Base-by-base conservation (phyloP, 2,113 vertebrate genomes). In the Scophthalmus maximus region DNA sequence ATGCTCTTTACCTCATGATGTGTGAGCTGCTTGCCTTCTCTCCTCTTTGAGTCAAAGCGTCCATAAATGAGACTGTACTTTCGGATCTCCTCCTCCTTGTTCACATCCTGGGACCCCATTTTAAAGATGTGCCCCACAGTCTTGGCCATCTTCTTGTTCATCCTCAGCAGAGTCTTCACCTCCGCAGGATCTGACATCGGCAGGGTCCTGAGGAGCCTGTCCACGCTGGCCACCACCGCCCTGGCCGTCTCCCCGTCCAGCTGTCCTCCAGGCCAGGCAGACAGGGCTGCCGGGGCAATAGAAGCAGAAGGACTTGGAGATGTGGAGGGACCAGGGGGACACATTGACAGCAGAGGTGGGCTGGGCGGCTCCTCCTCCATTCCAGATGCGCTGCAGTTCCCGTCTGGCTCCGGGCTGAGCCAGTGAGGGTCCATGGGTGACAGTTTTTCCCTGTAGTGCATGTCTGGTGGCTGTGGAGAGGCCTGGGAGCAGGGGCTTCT, bases 61-160 rank as follows among this genome's bases (percentile, higher is more conserved):
- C 97, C 97, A 0, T 98, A 98, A 85, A 98, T 98, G 22, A 96
- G 94, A 44, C 97, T 98, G 92, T 97, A 97, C 70, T 97, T 96
- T 11, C 96, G 93, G 88, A 97, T 97, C 90, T 98, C 97, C 60
- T 98, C 96, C 75, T 97, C 96, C 73, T 97, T 97, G 80, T 93
- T 94, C 15, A 88, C 92, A 73, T 97, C 95, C 0, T 94, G 93
- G 0, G 95, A 92, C 18, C 93, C 95, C 94, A 97, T 94, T 75
- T 95, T 95, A 89, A 98, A 98, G 85, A 98, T 96, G 88, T 98
- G 97, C 2, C 96, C 97, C 72, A 99, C 95, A 0, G 95, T 93
- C 81, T 97, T 96, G 3, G 96, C 96, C 87, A 98, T 85, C 87
- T 98, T 99, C 93, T 97, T 97, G 87, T 98, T 97, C 87, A 97